Evolutionary conservation across 1,140 invertebrate species (phyloP).

Genomic region (Lasioglossum albipes): DNA sequence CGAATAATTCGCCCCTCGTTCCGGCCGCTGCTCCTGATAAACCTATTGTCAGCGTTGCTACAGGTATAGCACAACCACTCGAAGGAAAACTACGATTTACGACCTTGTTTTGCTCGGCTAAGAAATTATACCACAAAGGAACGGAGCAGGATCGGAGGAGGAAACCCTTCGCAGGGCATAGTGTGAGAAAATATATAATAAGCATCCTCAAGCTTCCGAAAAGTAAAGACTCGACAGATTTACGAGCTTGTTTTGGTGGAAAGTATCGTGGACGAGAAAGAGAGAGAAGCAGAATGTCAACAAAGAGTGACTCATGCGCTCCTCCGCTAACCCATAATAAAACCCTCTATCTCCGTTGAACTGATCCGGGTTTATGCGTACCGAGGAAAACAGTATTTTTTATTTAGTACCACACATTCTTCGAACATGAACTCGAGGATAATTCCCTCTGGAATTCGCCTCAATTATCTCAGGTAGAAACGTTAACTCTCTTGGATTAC

Average conservation of each 20-base stretch:
- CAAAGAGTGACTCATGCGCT: slow-evolving; percentile 15
- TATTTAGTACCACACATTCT: neutral
- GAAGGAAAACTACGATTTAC: slow-evolving; percentile 30
- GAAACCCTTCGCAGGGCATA: neutral
- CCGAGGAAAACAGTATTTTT: too few relatives aligned
- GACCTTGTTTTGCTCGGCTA: slow-evolving; percentile 5
- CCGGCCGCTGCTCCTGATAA: neutral
- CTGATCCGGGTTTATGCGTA: neutral
- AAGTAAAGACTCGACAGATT: slow-evolving; percentile 6
- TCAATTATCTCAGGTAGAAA: slow-evolving; percentile 1
- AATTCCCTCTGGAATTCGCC: neutral
- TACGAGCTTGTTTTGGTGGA: slow-evolving; percentile 20
- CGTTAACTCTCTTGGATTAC: neutral
- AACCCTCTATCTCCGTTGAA: too few relatives aligned
- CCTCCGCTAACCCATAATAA: neutral
- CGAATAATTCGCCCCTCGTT: neutral
- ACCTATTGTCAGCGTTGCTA: neutral
- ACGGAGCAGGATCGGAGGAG: too few relatives aligned
- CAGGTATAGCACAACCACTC: neutral
- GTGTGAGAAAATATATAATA: neutral
- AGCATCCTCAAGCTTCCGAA: neutral
- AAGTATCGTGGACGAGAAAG: neutral
- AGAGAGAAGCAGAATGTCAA: neutral
- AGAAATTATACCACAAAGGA: neutral
- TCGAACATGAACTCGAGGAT: neutral